These are phyloP conservation scores for Allobates femoralis DNA, from an alignment of 2,797 vertebrate species.

Conservation along the genomic window DNA sequence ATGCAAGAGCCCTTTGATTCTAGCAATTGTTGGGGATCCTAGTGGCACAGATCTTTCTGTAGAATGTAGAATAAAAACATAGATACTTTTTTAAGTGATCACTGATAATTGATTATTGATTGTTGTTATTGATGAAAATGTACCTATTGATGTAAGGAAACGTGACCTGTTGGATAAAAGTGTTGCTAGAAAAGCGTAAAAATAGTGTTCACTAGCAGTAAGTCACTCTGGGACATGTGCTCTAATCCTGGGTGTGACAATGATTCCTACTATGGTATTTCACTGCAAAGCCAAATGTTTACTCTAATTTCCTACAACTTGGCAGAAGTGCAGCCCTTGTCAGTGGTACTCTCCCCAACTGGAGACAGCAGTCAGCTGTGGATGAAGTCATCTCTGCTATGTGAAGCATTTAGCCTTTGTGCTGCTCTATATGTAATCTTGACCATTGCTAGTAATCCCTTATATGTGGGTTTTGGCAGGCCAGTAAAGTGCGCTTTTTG, in stretches of 20 bases:
- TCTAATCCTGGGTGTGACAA: constrained; percentile 64
- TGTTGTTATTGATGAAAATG: neutral
- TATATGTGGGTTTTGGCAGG: constrained; percentile 44
- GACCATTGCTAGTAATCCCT: constrained; percentile 44
- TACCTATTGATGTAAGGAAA: neutral
- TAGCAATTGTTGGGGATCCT: neutral
- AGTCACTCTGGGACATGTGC: constrained; percentile 57
- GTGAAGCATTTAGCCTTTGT: constrained; percentile 65
- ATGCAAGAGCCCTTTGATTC: neutral
- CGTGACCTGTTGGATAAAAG: neutral
- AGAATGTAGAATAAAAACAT: neutral
- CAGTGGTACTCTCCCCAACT: constrained; percentile 65
- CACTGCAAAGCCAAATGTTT: constrained; percentile 64
- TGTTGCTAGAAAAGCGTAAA: constrained; percentile 8
- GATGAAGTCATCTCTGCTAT: constrained; percentile 70
- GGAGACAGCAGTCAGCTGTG: constrained; percentile 68
- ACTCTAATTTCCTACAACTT: constrained; percentile 66
- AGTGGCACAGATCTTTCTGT: neutral
- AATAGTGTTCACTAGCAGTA: constrained; percentile 50
- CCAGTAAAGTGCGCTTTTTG: neutral
- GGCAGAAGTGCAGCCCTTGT: constrained; percentile 61
- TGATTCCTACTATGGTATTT: constrained; percentile 68
- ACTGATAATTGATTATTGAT: neutral
- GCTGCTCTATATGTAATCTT: constrained; percentile 55
- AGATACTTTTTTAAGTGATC: neutral